Conservation (phyloP, 2,113 vertebrate species). For the Xiphophorus maculatus region DNA sequence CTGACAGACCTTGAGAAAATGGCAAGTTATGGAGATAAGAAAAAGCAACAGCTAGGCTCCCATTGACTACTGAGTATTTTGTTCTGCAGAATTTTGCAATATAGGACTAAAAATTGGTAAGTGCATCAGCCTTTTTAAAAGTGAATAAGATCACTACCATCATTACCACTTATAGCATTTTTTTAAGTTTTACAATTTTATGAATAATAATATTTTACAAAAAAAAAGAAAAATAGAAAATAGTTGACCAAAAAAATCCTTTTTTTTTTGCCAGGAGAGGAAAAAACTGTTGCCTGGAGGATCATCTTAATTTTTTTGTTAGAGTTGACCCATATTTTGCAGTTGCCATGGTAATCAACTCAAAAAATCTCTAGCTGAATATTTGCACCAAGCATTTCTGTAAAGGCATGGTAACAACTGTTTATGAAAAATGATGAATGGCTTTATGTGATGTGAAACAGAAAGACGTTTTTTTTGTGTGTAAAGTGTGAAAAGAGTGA, state of each 20-base stretch:
- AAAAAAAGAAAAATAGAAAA: background rate
- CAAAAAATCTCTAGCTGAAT: constrained; percentile 36
- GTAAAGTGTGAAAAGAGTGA: background rate
- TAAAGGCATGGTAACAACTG: constrained; percentile 9
- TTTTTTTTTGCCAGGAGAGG: background rate
- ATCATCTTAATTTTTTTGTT: constrained; percentile 44
- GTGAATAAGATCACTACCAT: too few species aligned
- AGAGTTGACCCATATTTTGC: constrained; percentile 57
- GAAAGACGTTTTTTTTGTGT: background rate
- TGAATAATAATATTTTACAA: too few species aligned
- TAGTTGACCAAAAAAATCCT: background rate
- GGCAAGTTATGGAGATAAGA: constrained; percentile 66
- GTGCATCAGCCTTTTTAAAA: background rate
- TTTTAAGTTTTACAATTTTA: too few species aligned
- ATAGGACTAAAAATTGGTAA: background rate
- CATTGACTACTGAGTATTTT: constrained; percentile 38
- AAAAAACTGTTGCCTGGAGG: constrained; percentile 29
- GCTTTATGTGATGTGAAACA: background rate
- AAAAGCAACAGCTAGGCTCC: constrained; percentile 47
- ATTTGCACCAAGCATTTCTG: constrained; percentile 9
- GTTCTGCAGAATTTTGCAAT: constrained; percentile 9
- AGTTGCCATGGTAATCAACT: constrained; percentile 60
- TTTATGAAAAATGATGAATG: constrained; percentile 3
- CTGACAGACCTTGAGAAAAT: constrained; percentile 57
- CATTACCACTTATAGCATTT: too few species aligned